Evolutionary conservation across 2,888 invertebrate species (phyloP), one percentile per base, ranked within the genome.

Genomic region (Rhagium mordax): DNA sequence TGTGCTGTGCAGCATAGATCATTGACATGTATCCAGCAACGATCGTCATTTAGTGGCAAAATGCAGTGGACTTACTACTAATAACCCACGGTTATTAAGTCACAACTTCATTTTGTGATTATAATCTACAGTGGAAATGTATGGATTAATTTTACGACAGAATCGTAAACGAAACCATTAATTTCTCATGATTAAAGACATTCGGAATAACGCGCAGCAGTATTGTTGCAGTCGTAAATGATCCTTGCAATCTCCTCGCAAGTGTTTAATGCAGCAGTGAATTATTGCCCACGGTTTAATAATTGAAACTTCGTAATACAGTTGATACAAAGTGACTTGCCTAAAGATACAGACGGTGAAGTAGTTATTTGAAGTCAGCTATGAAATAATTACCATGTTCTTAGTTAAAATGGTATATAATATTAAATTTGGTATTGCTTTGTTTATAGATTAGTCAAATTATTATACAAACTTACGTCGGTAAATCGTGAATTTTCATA

Each of bases 291-390:
- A 4, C 27, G 1, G 15, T 55, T 55, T 24, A n/a, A 55, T 24
- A 55, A 55, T 55, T n/a, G 10, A 21, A 24, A 55, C 41, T 41
- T 41, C n/a, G 6, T 55, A 55, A 55, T 55, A 55, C n/a, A 24
- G 13, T 55, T 55, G 13, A 55, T 55, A 55, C 55, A 55, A 55
- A 59, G 59, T 33, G 57, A 57, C 29, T 57, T 57, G 33, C 13
- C 29, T 33, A 33, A 33, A 33, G 33, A 8, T 33, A 13, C 33
- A 33, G 33, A 3, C 33, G 13, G 33, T 8, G 8, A 29, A 29
- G 29, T 29, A 4, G 29, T 29, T 4, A 6, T n/a, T n/a, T n/a
- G n/a, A n/a, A n/a, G n/a, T n/a, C n/a, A n/a, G n/a, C n/a, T n/a
- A n/a, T n/a, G n/a, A n/a, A n/a, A n/a, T n/a, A n/a, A n/a, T n/a